A percentile compares a stretch with the other conserved stretches of the same genome.
Conservation (phyloP, 2,888 invertebrate genomes). For the Lumbricus terrestris region DNA sequence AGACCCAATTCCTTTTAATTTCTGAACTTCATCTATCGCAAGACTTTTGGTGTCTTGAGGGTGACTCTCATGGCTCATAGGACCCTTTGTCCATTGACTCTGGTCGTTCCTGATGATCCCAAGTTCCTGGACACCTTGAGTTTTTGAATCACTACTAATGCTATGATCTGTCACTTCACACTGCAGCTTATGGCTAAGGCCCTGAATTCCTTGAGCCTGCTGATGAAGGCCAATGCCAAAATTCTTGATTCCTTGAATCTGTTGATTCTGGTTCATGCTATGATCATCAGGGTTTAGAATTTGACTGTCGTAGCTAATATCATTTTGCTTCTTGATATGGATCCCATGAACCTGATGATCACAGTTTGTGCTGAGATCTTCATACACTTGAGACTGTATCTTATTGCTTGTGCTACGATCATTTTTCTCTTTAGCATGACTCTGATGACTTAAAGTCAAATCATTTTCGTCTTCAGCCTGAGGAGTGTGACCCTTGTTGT, state of each 20-base stretch:
- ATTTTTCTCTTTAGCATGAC: background rate
- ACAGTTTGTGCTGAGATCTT: no score
- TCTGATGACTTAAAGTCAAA: background rate
- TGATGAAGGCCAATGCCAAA: no score
- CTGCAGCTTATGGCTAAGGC: no score
- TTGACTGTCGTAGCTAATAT: no score
- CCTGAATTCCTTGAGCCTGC: no score
- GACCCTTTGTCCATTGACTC: background rate
- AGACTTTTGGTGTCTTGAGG: background rate
- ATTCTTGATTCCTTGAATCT: background rate
- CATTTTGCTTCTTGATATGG: no score
- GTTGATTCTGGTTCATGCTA: background rate
- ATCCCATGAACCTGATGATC: no score
- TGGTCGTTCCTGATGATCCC: background rate
- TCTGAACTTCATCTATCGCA: background rate
- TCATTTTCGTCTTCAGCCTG: background rate
- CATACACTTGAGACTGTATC: no score
- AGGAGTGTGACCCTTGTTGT: background rate
- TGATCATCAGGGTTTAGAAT: background rate
- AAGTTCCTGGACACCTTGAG: background rate
- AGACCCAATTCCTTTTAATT: background rate
- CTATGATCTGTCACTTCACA: no score
- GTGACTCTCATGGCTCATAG: background rate
- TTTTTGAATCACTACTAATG: background rate
- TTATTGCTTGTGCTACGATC: background rate